Evolutionary conservation across 2,888 invertebrate species (phyloP).

Genomic region (Caenorhabditis plicata): DNA sequence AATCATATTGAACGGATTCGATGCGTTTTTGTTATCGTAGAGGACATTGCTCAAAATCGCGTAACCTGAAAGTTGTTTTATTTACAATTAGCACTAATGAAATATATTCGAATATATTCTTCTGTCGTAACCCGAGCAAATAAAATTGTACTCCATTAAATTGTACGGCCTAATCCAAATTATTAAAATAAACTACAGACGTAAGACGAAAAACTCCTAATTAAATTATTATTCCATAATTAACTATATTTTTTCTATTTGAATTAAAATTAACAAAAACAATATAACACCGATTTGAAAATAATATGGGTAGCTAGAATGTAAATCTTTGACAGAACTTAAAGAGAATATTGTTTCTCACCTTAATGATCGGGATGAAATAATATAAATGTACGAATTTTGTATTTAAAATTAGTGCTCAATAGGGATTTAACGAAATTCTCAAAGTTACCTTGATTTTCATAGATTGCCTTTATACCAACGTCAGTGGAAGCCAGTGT

Average conservation of each 20-base stretch:
- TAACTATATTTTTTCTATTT: too few relatives aligned
- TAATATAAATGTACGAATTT: too few relatives aligned
- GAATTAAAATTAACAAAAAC: too few relatives aligned
- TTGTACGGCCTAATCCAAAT: too few relatives aligned
- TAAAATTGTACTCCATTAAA: too few relatives aligned
- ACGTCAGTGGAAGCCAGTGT: conserved; percentile 52
- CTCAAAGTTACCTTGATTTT: conserved; percentile 44
- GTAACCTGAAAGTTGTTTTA: conserved; percentile 41
- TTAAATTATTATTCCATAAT: too few relatives aligned
- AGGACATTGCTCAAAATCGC: conserved; percentile 49
- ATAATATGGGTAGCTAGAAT: too few relatives aligned
- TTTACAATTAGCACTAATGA: background rate
- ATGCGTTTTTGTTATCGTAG: conserved; percentile 42
- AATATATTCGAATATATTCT: background rate
- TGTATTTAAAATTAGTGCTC: background rate
- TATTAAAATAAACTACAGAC: background rate
- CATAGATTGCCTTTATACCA: conserved; percentile 55
- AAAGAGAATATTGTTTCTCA: too few relatives aligned
- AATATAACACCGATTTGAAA: too few relatives aligned
- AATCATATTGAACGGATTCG: conserved; percentile 54
- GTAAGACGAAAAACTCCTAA: too few relatives aligned
- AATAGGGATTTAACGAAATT: background rate
- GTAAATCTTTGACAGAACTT: too few relatives aligned
- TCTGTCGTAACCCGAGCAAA: background rate
- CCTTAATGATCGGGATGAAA: too few relatives aligned